These are phyloP conservation scores for Cryptocheilus praepositus DNA, from an alignment of 2,888 invertebrate species.

Conservation along the genomic window DNA sequence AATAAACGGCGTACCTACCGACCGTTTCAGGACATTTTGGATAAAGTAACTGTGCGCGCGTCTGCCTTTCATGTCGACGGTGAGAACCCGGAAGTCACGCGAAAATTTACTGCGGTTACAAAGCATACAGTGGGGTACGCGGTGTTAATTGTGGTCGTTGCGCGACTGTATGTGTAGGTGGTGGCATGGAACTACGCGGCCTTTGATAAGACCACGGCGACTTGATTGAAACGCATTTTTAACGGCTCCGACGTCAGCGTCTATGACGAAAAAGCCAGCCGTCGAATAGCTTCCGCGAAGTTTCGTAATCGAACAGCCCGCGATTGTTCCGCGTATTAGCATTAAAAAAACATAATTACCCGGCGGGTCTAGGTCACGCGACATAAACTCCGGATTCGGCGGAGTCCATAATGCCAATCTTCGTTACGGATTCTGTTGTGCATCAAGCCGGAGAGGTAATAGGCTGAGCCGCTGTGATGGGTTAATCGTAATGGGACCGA, in stretches of 20 bases:
- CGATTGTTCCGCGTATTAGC: no score
- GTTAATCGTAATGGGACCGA: no score
- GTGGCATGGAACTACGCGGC: neutral
- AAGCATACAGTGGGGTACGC: neutral
- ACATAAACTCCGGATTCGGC: slow-evolving; percentile 14
- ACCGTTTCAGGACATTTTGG: slow-evolving; percentile 10
- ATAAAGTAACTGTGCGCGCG: slow-evolving; percentile 5
- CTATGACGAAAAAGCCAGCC: neutral
- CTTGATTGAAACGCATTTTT: slow-evolving; percentile 21
- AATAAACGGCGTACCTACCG: no score
- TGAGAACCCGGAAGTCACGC: slow-evolving; percentile 16
- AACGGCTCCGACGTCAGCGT: slow-evolving; percentile 1
- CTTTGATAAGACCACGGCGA: slow-evolving; percentile 2
- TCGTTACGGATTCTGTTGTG: no score
- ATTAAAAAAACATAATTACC: no score
- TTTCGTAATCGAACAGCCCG: no score
- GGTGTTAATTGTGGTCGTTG: slow-evolving; percentile 2
- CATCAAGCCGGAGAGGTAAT: no score
- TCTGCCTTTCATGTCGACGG: neutral
- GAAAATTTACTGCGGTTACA: slow-evolving; percentile 8
- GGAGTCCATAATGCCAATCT: slow-evolving; percentile 1
- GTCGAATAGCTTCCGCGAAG: no score
- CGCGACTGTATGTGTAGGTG: no score
- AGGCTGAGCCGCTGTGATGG: no score
- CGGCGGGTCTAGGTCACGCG: no score